Evolutionary conservation across 2,888 invertebrate genomes (phyloP), one percentile per base, ranked within the genome.

Genomic region (Parnassius mnemosyne): DNA sequence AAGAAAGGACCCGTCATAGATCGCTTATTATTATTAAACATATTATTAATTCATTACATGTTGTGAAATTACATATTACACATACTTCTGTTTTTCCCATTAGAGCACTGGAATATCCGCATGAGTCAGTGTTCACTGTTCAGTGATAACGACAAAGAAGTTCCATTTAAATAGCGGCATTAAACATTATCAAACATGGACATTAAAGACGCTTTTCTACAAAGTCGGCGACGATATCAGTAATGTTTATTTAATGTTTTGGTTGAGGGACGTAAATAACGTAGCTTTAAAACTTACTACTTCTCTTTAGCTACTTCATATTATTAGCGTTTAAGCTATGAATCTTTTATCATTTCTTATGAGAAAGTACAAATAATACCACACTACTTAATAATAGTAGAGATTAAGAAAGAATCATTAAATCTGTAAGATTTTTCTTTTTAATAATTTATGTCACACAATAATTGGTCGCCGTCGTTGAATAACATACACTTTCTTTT

Each of bases 231-330:
- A 9, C 34, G 57, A 56, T 47, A 46, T 56, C 61, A 5, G 34
- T 57, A 57, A 61, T 53, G 47, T 13, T 11, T 53, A 53, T 57
- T 57, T 62, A 53, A 62, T 62, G 57, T 57, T 53, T 57, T 41
- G 42, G 10, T 53, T 16, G 3, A 12, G 12, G 25, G 3, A 34
- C n/a, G 11, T 49, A 51, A 11, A 55, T 13, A 49, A 13, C n/a
- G 9, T 9, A 2, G 9, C 13, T 49, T n/a, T 49, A 49, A 47
- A 49, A 13, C 16, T 16, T 16, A 16, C 16, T 16, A 16, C 16
- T 16, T 16, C 16, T 16, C 16, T 16, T 16, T 16, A 16, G 16
- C 16, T 16, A 13, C 49, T 12, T n/a, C 3, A 12, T 7, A n/a
- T 46, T 12, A 3, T 11, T 46, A 3, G 3, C 5, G 46, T 46